Evolutionary conservation across 1,140 invertebrate genomes (phyloP).

Genomic region (Chlorops oryzae): DNA sequence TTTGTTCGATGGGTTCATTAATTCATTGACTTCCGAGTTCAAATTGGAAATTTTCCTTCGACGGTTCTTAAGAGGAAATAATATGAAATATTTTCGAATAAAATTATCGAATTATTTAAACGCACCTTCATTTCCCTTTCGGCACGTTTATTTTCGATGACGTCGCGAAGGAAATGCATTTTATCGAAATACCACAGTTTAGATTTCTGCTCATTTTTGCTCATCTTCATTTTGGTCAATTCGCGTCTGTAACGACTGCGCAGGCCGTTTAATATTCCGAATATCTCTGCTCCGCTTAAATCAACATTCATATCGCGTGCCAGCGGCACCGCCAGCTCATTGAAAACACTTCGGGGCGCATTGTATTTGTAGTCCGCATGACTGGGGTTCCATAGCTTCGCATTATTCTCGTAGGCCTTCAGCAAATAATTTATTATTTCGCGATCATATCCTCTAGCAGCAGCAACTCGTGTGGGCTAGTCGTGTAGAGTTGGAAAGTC

Average conservation of each 20-base stretch:
- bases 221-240: conserved; percentile 26
- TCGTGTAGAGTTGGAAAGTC: no score
- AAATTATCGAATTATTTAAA: no score
- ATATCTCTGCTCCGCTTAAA: conserved; percentile 30
- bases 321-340: conserved; percentile 29
- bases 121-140: conserved; percentile 32
- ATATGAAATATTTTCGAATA: no score
- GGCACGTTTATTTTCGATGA: conserved; percentile 35
- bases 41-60: no score
- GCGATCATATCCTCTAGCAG: conserved; percentile 29
- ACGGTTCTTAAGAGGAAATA: no score
- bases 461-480: no score
- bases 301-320: conserved; percentile 18
- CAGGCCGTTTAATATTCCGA: conserved; percentile 31
- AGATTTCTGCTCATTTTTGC: conserved; percentile 29
- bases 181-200: conserved; percentile 35
- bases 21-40: no score
- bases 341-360: conserved; percentile 32
- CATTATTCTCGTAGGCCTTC: conserved; percentile 32
- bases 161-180: conserved; percentile 31
- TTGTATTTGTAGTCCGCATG: conserved; percentile 41
- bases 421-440: conserved; percentile 20
- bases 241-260: conserved; percentile 33
- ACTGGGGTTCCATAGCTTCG: conserved; percentile 41
- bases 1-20: no score